Percentiles rank a stretch among this genome's conserved stretches.
phyloP scores from a whole-genome alignment of 2,888 invertebrate genomes.

The Acleris sparsana region DNA sequence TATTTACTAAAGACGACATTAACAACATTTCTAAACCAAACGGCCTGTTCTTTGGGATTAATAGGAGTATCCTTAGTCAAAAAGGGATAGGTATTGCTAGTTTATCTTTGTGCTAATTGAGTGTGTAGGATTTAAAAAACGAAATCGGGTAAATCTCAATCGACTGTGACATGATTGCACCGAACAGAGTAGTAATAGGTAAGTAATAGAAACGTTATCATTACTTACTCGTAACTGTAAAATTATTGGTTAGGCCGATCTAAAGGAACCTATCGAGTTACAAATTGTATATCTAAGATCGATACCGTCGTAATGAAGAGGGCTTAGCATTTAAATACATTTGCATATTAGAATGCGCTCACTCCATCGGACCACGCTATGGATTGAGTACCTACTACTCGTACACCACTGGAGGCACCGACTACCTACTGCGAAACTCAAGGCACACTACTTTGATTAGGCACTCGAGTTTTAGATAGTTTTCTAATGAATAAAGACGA shows the following conservation, averaged over 20 bases:
- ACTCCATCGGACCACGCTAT: constrained; percentile 50
- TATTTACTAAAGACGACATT: too few relatives aligned
- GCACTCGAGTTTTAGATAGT: constrained; percentile 13
- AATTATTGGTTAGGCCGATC: constrained; percentile 70
- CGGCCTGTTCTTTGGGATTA: too few relatives aligned
- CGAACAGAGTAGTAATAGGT: too few relatives aligned
- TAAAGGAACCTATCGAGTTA: constrained; percentile 72
- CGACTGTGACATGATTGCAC: too few relatives aligned
- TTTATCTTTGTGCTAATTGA: too few relatives aligned
- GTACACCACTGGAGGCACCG: constrained; percentile 24
- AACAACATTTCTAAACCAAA: too few relatives aligned
- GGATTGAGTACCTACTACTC: constrained; percentile 35
- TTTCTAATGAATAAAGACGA: neutral
- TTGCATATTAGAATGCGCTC: constrained; percentile 82
- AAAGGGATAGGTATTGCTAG: too few relatives aligned
- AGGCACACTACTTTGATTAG: constrained; percentile 26
- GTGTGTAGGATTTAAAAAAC: too few relatives aligned
- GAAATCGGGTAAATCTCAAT: too few relatives aligned
- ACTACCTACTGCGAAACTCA: constrained; percentile 28
- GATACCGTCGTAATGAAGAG: constrained; percentile 82
- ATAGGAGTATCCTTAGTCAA: too few relatives aligned
- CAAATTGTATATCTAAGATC: constrained; percentile 83
- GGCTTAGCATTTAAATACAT: constrained; percentile 83
- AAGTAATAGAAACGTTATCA: neutral
- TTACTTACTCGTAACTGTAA: constrained; percentile 48